phyloP scores from a whole-genome alignment of 2,113 vertebrate species.

The Aplodontia rufa region DNA sequence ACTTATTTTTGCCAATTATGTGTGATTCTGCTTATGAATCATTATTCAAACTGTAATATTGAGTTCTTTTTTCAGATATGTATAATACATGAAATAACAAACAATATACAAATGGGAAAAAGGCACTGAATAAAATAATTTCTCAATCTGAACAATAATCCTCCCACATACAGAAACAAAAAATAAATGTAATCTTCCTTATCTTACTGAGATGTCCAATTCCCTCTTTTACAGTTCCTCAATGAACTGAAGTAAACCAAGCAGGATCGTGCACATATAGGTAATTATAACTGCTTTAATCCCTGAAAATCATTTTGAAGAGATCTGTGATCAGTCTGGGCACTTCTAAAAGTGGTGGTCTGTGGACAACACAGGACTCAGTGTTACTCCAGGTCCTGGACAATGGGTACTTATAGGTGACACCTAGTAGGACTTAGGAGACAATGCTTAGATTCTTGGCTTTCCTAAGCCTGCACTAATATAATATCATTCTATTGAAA shows the following conservation, averaged over 20 bases:
- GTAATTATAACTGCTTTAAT: background rate
- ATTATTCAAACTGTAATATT: background rate
- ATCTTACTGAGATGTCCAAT: background rate
- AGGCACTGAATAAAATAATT: slow-evolving; percentile 18
- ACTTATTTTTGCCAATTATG: background rate
- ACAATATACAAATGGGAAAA: background rate
- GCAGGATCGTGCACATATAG: background rate
- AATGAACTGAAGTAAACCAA: background rate
- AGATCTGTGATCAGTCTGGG: background rate
- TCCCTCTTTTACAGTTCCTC: background rate
- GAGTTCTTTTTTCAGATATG: background rate
- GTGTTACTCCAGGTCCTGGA: background rate
- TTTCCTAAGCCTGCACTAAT: background rate
- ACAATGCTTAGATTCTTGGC: background rate
- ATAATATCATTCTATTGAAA: background rate
- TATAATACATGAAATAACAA: background rate
- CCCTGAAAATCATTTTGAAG: background rate
- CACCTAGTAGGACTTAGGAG: background rate
- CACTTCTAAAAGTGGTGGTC: background rate
- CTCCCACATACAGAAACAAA: background rate
- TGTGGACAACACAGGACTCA: background rate
- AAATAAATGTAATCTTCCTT: background rate
- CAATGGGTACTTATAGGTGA: background rate
- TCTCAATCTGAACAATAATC: background rate
- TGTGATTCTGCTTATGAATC: background rate